Conservation (phyloP, 2,888 invertebrate genomes). For the Pollenia griseotomentosa region DNA sequence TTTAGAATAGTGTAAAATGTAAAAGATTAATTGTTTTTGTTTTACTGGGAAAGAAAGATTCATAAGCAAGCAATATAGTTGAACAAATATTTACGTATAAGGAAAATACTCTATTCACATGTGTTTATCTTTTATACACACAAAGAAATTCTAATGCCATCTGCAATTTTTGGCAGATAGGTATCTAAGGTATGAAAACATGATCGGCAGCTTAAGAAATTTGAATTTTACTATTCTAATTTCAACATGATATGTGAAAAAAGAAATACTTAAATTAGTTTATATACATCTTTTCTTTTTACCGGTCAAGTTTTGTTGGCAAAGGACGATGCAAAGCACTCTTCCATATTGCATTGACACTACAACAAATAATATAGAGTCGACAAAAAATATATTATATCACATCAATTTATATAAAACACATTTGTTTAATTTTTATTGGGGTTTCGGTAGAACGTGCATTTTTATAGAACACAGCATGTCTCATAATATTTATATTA, state of each 20-base stretch:
- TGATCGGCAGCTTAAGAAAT: constrained; percentile 55
- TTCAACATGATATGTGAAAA: constrained; percentile 66
- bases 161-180: constrained; percentile 26
- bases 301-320: constrained; percentile 85
- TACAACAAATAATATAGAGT: constrained; percentile 80
- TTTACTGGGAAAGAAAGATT: not conserved
- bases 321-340: constrained; percentile 84
- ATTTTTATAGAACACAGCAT: constrained; percentile 59
- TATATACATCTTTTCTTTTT: constrained; percentile 78
- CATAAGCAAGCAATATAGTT: constrained; percentile 1
- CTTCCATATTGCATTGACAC: constrained; percentile 82
- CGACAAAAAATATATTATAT: constrained; percentile 75
- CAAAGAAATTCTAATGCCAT: constrained; percentile 36
- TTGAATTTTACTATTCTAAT: constrained; percentile 50
- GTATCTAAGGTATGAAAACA: constrained; percentile 38
- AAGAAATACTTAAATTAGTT: constrained; percentile 47
- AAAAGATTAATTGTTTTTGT: constrained; percentile 32
- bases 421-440: constrained; percentile 66
- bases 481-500: constrained; percentile 64
- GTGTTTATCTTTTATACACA: constrained; percentile 6
- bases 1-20: constrained; percentile 16
- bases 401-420: constrained; percentile 70
- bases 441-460: constrained; percentile 58
- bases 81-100: constrained; percentile 10
- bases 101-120: not conserved